These are phyloP conservation scores for Ardeotis arabs DNA, from an alignment of 2,113 vertebrate species.

Conservation along the genomic window DNA sequence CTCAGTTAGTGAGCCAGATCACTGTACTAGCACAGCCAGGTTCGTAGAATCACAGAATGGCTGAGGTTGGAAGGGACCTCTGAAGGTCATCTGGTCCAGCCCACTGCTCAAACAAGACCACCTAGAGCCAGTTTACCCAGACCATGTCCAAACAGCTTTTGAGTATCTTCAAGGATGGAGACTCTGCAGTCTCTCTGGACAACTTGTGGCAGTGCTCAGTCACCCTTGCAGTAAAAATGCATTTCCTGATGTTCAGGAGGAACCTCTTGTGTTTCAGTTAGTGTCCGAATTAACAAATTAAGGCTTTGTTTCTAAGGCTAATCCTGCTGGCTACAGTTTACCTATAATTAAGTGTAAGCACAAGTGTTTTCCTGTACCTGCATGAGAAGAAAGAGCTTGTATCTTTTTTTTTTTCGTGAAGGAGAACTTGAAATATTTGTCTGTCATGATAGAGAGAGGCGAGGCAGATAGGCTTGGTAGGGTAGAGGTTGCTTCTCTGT, in stretches of 20 bases:
- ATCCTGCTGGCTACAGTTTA: neutral
- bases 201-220: neutral
- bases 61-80: neutral
- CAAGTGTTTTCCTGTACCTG: neutral
- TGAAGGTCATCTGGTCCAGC: neutral
- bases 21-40: neutral
- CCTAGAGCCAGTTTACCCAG: accelerated
- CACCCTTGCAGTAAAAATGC: neutral
- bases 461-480: neutral
- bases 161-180: neutral
- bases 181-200: neutral
- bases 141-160: neutral
- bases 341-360: neutral
- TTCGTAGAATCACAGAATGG: neutral
- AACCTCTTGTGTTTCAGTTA: neutral
- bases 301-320: neutral
- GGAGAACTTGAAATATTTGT: neutral
- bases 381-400: neutral
- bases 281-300: neutral
- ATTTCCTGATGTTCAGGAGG: neutral
- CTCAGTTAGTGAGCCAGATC: neutral
- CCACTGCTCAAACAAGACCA: neutral
- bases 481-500: neutral
- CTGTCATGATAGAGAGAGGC: neutral
- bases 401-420: neutral